Base-by-base conservation (phyloP, 2,113 vertebrate species). In the Macrotis lagotis region DNA sequence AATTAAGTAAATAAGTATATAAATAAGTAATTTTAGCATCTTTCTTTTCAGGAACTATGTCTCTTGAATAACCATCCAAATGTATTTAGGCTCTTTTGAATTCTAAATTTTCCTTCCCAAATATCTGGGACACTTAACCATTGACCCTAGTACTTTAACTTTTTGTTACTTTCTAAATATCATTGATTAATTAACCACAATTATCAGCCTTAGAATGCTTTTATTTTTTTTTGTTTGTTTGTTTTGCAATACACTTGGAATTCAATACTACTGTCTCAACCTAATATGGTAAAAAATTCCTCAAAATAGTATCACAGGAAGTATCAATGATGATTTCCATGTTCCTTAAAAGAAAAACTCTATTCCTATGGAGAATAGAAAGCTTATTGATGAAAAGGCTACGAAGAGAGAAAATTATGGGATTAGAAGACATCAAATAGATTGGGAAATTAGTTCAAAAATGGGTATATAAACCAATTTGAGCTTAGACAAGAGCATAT, bases 91-190 rank as follows among this genome's bases (percentile, higher is more conserved):
- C 26, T 26, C 52, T 25, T 53, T 53, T 37, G 28, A 10, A 31
- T 31, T 31, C 11, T 66, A 14, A 37, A 7, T 53, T 53, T 31
- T 66, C 9, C 55, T 66, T 66, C 37, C 55, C 31, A 31, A 31
- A 66, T 66, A 66, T 66, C 55, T 14, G 14, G 55, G 28, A 14
- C 28, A 66, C 37, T 37, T 66, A 37, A 66, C 11, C 28, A 37
- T 66, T 66, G 55, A 12, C 28, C 26, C 55, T 59, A 31, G 7
- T 28, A 28, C 25, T 66, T 66, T 37, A 66, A 31, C 55, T 66
- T 95, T 96, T 97, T 48, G 88, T 95, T 96, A 96, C 88, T 91
- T 94, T 52, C 44, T 89, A 89, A 66, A 66, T 66, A 37, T 66
- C 55, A 12, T 10, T 66, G 55, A 31, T 66, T 14, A 66, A 37